These are phyloP conservation scores for Bilobella aurantiaca DNA, from an alignment of 1,140 invertebrate species.

Conservation along the genomic window DNA sequence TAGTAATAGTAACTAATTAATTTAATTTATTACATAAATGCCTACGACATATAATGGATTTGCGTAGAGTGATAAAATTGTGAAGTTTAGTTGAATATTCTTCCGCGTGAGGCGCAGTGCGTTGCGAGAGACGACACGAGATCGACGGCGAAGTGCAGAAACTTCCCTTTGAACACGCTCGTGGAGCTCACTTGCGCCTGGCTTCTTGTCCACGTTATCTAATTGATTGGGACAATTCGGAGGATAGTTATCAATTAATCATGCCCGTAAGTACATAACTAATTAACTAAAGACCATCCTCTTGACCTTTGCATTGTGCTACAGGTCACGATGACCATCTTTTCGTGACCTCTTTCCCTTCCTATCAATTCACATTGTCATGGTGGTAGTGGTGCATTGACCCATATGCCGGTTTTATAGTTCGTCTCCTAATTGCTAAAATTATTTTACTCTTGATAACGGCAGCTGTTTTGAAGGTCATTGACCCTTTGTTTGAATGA, in stretches of 20 bases:
- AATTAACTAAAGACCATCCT: not conserved
- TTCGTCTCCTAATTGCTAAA: not conserved
- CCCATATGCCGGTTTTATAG: not conserved
- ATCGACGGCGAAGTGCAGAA: not conserved
- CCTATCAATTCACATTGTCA: not conserved
- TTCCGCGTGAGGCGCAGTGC: not conserved
- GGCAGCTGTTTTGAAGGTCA: not conserved
- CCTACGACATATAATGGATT: too few relatives aligned
- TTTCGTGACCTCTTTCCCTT: too few relatives aligned
- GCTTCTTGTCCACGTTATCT: not conserved
- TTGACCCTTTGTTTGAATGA: not conserved
- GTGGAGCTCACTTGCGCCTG: too few relatives aligned
- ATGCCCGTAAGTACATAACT: slow-evolving; percentile 4
- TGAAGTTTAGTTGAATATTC: not conserved
- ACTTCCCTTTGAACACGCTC: not conserved
- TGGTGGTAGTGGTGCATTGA: not conserved
- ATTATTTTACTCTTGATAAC: too few relatives aligned
- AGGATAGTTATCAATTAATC: not conserved
- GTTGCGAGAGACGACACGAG: not conserved
- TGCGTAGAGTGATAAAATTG: not conserved
- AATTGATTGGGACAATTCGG: not conserved
- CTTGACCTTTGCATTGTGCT: not conserved
- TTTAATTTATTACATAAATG: too few relatives aligned
- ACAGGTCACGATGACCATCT: not conserved
- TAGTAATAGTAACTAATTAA: too few relatives aligned